Base-by-base conservation (phyloP, 2,888 invertebrate species). In the Gibbula magus region DNA sequence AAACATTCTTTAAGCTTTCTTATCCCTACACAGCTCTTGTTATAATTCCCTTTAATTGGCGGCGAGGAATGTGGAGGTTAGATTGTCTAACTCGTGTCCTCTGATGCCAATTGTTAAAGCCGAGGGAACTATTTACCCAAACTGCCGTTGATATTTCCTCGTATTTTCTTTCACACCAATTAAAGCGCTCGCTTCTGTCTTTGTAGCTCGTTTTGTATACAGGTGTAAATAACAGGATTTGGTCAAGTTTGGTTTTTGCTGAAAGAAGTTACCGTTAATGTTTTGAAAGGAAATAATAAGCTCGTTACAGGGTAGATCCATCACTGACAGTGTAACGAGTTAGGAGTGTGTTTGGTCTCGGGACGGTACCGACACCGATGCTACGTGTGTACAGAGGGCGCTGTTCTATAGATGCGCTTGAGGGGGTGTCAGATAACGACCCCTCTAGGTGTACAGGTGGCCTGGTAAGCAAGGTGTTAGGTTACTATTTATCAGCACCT, bases 201-300 rank as follows among this genome's bases (percentile, higher is more conserved):
- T 70, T 70, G 70, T 32, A 35, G 7, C 35, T 20, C 70, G 18
- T 39, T 70, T 70, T 70, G 70, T 70, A 70, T 70, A 32, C 20
- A 70, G 35, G 70, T 70, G 70, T 70, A 70, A 70, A 70, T 70
- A 70, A 32, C 70, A 70, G 70, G 70, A 70, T 70, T 32, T 35
- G 18, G 32, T 20, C 18, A 70, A 70, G 70, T 70, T 70, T 70
- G 70, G 29, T 70, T 70, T 70, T 39, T 70, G 70, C 39, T 70
- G 70, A 70, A 70, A 35, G 35, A 70, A 35, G 70, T 70, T 70
- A 70, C 70, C 35, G 70, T 20, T 70, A 35, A 35, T 70, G 70
- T 70, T 70, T 70, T 70, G 70, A 70, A 70, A 20, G 70, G 70
- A 29, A 35, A 35, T 70, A 70, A 70, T 70, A 29, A 70, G 70